phyloP scores from a whole-genome alignment of 2,797 vertebrate genomes.

The Oreortyx pictus region DNA sequence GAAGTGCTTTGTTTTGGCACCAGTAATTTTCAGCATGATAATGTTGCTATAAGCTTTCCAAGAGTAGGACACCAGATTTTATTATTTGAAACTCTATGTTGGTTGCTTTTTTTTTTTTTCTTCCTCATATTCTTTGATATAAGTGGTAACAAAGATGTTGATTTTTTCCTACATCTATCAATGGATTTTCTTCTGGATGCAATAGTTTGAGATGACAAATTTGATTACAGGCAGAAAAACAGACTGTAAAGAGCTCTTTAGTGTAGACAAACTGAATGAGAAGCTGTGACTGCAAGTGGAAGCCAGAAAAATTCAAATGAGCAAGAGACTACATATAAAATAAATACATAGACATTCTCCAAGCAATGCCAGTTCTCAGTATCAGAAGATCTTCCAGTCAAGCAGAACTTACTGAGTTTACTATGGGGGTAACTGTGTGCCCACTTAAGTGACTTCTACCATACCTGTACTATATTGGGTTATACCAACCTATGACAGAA shows the following conservation, averaged over 20 bases:
- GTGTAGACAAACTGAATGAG: background rate
- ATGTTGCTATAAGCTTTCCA: background rate
- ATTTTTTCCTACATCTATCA: background rate
- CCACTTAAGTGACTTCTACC: background rate
- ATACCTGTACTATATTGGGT: background rate
- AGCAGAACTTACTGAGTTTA: background rate
- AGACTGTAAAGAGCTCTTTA: background rate
- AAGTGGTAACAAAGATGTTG: background rate
- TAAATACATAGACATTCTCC: background rate
- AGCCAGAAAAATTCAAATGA: background rate
- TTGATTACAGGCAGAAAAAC: background rate
- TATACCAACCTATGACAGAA: background rate
- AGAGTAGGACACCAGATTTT: background rate
- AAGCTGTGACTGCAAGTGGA: background rate
- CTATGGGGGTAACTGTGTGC: background rate
- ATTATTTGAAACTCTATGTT: background rate
- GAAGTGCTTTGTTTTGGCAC: background rate
- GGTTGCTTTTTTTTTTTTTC: background rate
- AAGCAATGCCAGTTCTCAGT: background rate
- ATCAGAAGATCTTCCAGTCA: background rate
- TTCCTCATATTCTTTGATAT: slow-evolving; percentile 6
- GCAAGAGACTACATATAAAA: background rate
- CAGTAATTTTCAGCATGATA: background rate
- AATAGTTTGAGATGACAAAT: background rate
- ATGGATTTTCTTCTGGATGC: slow-evolving; percentile 14